Percentiles rank a stretch among this genome's conserved stretches.
These are phyloP conservation scores for Phenganax stokvisi DNA, from an alignment of 92 coral and sea anemone genomes.

Conservation along the genomic window DNA sequence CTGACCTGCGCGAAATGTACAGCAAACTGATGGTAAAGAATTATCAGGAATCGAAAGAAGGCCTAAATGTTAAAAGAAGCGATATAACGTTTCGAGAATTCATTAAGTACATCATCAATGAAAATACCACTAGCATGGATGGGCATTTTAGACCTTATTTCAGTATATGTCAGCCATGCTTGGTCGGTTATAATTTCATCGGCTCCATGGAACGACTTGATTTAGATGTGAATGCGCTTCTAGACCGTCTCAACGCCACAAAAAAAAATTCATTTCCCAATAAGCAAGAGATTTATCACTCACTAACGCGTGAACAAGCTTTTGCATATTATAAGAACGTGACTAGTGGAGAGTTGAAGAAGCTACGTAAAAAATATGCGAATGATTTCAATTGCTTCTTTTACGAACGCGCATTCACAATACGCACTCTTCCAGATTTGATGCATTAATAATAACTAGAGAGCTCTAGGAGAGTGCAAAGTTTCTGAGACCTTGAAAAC, in stretches of 20 bases:
- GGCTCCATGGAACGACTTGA: not conserved
- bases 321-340: too few relatives aligned
- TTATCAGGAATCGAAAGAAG: not conserved
- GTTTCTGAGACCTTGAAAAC: too few relatives aligned
- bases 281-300: not conserved
- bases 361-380: too few relatives aligned
- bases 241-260: not conserved
- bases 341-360: too few relatives aligned
- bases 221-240: not conserved
- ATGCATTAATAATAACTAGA: too few relatives aligned
- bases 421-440: too few relatives aligned
- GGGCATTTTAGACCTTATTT: not conserved
- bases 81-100: conserved; percentile 11
- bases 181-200: not conserved
- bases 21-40: not conserved
- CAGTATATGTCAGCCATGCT: conserved; percentile 2
- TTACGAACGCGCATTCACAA: too few relatives aligned
- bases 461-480: too few relatives aligned
- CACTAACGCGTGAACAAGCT: not conserved
- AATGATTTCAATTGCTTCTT: too few relatives aligned
- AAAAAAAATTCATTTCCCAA: conserved; percentile 2
- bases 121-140: not conserved
- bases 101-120: not conserved
- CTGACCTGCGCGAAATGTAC: conserved; percentile 2
- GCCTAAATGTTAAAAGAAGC: not conserved